phyloP scores from a whole-genome alignment of 2,797 vertebrate species.

The Sebastes paucispinis region DNA sequence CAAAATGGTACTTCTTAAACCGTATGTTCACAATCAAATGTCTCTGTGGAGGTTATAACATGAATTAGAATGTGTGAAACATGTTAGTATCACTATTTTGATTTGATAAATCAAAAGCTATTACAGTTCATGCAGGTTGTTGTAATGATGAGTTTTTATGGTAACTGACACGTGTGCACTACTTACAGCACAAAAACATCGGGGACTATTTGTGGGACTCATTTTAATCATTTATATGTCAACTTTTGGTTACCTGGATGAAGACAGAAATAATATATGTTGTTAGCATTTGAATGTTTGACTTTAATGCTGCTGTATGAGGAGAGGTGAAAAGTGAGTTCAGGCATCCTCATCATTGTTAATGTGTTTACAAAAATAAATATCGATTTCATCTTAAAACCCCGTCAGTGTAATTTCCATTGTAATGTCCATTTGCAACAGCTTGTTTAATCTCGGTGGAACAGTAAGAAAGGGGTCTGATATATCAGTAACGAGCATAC shows the following conservation, averaged over 20 bases:
- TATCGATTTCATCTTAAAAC: neutral
- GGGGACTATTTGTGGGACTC: neutral
- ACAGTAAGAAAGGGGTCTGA: too few relatives aligned
- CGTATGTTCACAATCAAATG: neutral
- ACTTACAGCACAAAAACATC: neutral
- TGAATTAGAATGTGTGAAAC: neutral
- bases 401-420: neutral
- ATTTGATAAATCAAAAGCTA: neutral
- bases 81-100: neutral
- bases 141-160: neutral
- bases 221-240: neutral
- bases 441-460: too few relatives aligned
- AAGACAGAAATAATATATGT: neutral
- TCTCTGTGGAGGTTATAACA: neutral
- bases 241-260: neutral
- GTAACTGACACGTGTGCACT: neutral
- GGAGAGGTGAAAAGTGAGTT: neutral
- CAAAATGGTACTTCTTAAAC: neutral
- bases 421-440: too few relatives aligned
- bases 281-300: neutral
- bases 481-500: too few relatives aligned
- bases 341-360: neutral
- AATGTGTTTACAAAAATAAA: constrained; percentile 5
- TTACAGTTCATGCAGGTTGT: neutral
- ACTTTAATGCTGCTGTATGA: neutral